Evolutionary conservation across 2,888 invertebrate genomes (phyloP), one percentile per base, ranked within the genome.

Genomic region (Lithophane ornitopus): DNA sequence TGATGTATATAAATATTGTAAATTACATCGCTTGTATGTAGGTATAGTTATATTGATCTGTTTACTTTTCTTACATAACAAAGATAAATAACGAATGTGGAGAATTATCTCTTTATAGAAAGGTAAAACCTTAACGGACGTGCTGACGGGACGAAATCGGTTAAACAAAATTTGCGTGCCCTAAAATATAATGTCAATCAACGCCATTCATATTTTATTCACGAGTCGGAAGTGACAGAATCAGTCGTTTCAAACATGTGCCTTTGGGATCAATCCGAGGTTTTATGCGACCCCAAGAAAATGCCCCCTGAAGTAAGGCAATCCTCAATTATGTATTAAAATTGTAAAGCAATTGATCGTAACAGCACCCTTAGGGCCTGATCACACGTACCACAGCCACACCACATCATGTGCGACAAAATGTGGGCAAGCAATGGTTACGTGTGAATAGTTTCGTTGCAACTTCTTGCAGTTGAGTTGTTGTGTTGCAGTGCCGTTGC

Each of bases 121-220:
- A 28, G 22, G 8, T 22, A 62, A 41, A n/a, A n/a, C n/a, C n/a
- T n/a, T n/a, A n/a, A n/a, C n/a, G n/a, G n/a, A n/a, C n/a, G n/a
- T n/a, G n/a, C n/a, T n/a, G n/a, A n/a, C n/a, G n/a, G n/a, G n/a
- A n/a, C n/a, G n/a, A n/a, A n/a, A n/a, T n/a, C n/a, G n/a, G n/a
- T n/a, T n/a, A n/a, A n/a, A n/a, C n/a, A n/a, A n/a, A n/a, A n/a
- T 19, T 9, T n/a, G 54, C 11, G 14, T 34, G 4, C 0, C 4
- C 16, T 22, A n/a, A 67, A 52, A 28, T 52, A 28, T 49, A 56
- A 56, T 16, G 16, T 22, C 73, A 73, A 73, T 72, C 19, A 73
- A 73, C 19, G 44, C 3, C 19, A 56, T 7, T 46, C 56, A 72
- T 39, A 12, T 73, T 39, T 39, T 26, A 26, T 73, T 73, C 12